phyloP scores from a whole-genome alignment of 2,113 vertebrate genomes.

The Corythaeola cristata region DNA sequence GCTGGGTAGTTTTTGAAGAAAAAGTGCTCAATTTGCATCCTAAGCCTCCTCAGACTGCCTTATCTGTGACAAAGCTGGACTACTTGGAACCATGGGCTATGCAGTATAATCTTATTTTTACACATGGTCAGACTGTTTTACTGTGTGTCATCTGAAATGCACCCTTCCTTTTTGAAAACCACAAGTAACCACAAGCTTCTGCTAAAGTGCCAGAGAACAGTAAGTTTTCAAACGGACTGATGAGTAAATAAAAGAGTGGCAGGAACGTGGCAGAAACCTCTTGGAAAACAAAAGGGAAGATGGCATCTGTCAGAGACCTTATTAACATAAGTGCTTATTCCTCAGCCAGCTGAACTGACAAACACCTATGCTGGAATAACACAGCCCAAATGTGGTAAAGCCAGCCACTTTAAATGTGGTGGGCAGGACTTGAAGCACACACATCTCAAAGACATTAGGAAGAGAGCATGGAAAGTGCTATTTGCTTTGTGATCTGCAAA shows the following conservation, averaged over 20 bases:
- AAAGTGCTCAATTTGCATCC: conserved; percentile 17
- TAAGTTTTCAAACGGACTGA: not conserved
- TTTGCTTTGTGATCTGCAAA: not conserved
- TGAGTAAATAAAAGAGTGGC: not conserved
- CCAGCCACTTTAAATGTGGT: accelerated
- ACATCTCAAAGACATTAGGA: accelerated
- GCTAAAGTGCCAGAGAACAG: not conserved
- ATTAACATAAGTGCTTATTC: not conserved
- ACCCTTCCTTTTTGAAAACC: conserved; percentile 23
- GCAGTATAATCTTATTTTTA: conserved; percentile 45
- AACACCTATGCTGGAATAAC: not conserved
- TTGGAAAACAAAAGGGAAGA: not conserved
- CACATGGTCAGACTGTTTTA: not conserved
- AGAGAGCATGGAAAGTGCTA: not conserved
- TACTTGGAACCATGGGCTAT: not conserved
- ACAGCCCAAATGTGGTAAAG: not conserved
- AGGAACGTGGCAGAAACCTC: not conserved
- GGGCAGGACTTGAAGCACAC: not conserved
- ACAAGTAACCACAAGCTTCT: not conserved
- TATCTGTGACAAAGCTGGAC: conserved; percentile 14
- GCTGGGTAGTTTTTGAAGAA: not conserved
- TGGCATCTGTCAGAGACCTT: not conserved
- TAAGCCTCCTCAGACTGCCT: not conserved
- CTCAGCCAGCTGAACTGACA: not conserved
- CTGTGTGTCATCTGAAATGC: not conserved